These are phyloP conservation scores for Ptiloglossa arizonensis DNA, from an alignment of 1,140 invertebrate species.

Conservation along the genomic window DNA sequence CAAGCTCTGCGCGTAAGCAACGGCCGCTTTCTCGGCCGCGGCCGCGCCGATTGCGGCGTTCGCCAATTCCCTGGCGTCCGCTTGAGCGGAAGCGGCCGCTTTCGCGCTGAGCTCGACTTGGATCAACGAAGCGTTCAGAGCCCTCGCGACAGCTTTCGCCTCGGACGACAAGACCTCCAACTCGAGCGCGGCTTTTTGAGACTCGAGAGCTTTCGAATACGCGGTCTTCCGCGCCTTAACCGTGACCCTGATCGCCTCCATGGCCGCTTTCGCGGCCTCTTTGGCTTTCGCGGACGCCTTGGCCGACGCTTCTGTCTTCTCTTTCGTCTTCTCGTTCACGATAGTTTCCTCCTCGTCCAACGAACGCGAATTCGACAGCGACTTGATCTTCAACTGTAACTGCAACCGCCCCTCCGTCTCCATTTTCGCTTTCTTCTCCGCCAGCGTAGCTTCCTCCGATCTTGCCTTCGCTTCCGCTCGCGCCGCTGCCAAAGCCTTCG, in stretches of 20 bases:
- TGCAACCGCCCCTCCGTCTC: neutral
- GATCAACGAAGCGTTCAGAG: neutral
- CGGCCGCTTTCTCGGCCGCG: neutral
- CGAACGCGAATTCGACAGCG: neutral
- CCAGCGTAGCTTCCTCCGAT: neutral
- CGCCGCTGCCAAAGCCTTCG: neutral
- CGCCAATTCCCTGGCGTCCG: neutral
- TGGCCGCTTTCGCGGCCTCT: neutral
- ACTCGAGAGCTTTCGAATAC: no score
- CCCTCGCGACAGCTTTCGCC: neutral
- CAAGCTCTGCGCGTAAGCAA: neutral
- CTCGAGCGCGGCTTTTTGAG: no score
- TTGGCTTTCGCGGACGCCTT: neutral
- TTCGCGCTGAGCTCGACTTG: neutral
- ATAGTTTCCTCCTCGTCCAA: neutral
- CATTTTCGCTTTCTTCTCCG: neutral
- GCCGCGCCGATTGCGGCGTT: neutral
- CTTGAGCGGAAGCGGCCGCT: neutral
- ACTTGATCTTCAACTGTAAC: neutral
- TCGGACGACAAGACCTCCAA: no score
- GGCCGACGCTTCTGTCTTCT: no score
- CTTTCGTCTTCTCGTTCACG: neutral
- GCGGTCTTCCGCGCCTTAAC: neutral
- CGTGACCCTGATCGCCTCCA: neutral
- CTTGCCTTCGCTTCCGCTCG: neutral